phyloP scores from a whole-genome alignment of 1,140 invertebrate species.

The Pseudomyrmex cubaensis region DNA sequence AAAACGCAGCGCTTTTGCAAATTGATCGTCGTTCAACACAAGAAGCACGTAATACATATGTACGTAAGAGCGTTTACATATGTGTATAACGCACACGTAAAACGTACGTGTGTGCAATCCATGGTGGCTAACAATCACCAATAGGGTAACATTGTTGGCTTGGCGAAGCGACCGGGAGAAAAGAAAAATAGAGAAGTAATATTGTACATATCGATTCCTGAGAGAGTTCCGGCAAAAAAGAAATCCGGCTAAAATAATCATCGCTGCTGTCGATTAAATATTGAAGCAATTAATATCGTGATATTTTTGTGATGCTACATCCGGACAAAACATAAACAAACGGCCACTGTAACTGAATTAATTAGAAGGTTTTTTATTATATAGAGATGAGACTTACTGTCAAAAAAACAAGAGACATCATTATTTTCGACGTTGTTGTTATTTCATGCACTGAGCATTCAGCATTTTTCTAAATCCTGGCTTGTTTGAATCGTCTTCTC shows the following conservation, averaged over 20 bases:
- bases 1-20: conserved; percentile 48
- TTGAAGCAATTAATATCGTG: conserved; percentile 40
- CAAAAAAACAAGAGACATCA: neutral
- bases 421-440: neutral
- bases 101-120: neutral
- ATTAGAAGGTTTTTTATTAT: neutral
- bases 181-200: conserved; percentile 62
- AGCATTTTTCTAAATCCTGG: too few relatives aligned
- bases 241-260: conserved; percentile 60
- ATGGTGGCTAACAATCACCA: conserved; percentile 55
- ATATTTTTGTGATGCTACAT: conserved; percentile 22
- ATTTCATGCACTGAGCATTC: neutral
- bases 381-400: neutral
- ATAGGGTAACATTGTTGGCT: conserved; percentile 54
- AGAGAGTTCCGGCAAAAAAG: conserved; percentile 12
- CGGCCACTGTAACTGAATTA: conserved; percentile 15
- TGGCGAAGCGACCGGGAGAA: conserved; percentile 27
- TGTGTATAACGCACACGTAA: neutral
- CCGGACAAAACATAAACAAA: neutral
- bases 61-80: neutral
- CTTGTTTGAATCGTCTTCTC: too few relatives aligned
- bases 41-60: neutral
- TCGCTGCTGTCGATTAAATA: conserved; percentile 28
- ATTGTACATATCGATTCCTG: conserved; percentile 65
- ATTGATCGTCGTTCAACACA: conserved; percentile 46